Conservation (phyloP, 2,113 vertebrate species). For the Scatophagus argus region DNA sequence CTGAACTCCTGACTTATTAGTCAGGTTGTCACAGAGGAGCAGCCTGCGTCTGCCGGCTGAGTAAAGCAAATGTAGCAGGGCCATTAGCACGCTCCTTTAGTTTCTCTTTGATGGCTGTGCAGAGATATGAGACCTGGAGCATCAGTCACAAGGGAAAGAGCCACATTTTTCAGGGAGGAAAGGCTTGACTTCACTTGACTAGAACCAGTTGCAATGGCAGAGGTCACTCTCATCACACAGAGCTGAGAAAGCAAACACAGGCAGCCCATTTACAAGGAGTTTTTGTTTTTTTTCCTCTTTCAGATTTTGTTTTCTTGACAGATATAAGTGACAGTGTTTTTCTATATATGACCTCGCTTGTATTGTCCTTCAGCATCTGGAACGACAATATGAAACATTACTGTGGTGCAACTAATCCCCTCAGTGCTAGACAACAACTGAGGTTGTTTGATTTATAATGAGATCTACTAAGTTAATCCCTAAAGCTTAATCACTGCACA, state of each 20-base stretch:
- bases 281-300: conserved; percentile 16
- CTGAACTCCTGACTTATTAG: conserved; percentile 67
- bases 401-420: conserved; percentile 31
- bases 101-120: conserved; percentile 30
- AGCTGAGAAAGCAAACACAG: conserved; percentile 14
- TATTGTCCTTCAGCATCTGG: conserved; percentile 45
- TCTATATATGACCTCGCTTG: conserved; percentile 13
- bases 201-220: conserved; percentile 26
- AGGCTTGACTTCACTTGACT: conserved; percentile 45
- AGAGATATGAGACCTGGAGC: conserved; percentile 30
- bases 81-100: conserved; percentile 56
- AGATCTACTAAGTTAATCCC: conserved; percentile 51
- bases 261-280: not conserved
- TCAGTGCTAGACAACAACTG: conserved; percentile 47
- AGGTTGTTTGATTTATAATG: conserved; percentile 44
- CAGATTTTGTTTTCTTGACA: not conserved
- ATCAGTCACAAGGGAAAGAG: conserved; percentile 35
- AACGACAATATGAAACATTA: conserved; percentile 37
- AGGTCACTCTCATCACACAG: conserved; percentile 42
- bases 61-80: conserved; percentile 65
- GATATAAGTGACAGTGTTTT: conserved; percentile 27
- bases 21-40: conserved; percentile 67
- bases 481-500: conserved; percentile 35
- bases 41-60: conserved; percentile 52
- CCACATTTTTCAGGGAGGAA: conserved; percentile 35